Conservation (phyloP, 1,140 invertebrate species). For the Thalassaphorura encarpata region DNA sequence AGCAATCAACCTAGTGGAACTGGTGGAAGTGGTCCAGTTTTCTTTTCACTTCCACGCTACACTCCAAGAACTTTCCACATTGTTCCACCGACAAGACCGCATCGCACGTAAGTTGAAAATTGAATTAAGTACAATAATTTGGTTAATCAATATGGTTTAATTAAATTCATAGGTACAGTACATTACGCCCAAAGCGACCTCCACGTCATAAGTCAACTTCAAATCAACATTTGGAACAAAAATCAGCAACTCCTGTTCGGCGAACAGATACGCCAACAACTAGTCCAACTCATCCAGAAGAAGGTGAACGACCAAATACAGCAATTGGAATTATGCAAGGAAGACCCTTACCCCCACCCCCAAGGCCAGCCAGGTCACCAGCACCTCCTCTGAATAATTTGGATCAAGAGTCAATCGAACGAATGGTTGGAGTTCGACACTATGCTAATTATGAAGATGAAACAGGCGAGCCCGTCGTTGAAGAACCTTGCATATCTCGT, state of each 20-base stretch:
- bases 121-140: too few species aligned
- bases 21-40: conserved; percentile 5
- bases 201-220: conserved; percentile 17
- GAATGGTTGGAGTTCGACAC: conserved; percentile 13
- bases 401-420: conserved; percentile 23
- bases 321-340: conserved; percentile 21
- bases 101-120: too few species aligned
- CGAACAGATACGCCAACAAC: neutral
- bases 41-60: conserved; percentile 27
- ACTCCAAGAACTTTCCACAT: conserved; percentile 30
- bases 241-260: neutral
- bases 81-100: conserved; percentile 27
- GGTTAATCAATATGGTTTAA: too few species aligned
- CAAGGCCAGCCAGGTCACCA: conserved; percentile 20
- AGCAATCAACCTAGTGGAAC: neutral
- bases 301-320: neutral
- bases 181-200: conserved; percentile 26
- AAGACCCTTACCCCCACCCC: conserved; percentile 29
- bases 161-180: too few species aligned
- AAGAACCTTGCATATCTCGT: conserved; percentile 11
- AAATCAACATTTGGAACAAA: neutral
- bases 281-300: neutral
- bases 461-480: conserved; percentile 1
- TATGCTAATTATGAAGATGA: conserved; percentile 28
- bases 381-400: conserved; percentile 20